These are phyloP conservation scores for Diabrotica undecimpunctata DNA, from an alignment of 1,140 invertebrate genomes.

Conservation along the genomic window DNA sequence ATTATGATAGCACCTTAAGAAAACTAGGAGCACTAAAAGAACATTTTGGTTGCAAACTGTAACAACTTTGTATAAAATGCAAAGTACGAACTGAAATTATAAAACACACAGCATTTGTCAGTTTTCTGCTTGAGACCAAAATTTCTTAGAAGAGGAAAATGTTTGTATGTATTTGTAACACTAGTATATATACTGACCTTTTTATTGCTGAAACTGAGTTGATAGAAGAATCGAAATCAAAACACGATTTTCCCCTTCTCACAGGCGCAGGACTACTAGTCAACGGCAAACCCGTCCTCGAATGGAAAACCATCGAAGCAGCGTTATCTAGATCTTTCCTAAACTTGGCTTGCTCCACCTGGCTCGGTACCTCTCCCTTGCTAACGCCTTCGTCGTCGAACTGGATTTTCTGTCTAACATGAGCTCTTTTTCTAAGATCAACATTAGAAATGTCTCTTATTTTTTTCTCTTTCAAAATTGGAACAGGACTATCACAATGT, in stretches of 20 bases:
- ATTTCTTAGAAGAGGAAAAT: too few species aligned
- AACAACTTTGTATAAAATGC: too few species aligned
- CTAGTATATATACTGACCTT: constrained; percentile 62
- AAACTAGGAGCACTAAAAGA: too few species aligned
- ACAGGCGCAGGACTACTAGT: constrained; percentile 84
- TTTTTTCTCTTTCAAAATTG: constrained; percentile 23
- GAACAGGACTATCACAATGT: constrained; percentile 42
- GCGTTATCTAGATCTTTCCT: constrained; percentile 73
- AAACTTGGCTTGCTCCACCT: constrained; percentile 69
- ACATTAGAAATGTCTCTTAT: constrained; percentile 34
- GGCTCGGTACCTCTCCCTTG: constrained; percentile 56
- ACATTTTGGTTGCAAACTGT: too few species aligned
- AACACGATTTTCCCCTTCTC: constrained; percentile 68
- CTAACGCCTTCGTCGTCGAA: constrained; percentile 27
- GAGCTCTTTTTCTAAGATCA: constrained; percentile 19
- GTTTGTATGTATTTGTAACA: too few species aligned
- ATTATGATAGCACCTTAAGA: too few species aligned
- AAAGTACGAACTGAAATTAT: too few species aligned
- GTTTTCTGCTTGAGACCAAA: too few species aligned
- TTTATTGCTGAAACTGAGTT: constrained; percentile 78
- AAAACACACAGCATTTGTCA: too few species aligned
- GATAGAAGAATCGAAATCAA: constrained; percentile 82
- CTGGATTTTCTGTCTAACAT: constrained; percentile 32
- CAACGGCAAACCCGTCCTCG: constrained; percentile 75
- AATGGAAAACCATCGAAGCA: constrained; percentile 81